A percentile compares a stretch with the other conserved stretches of the same genome.
Conservation (phyloP, 2,113 vertebrate genomes). For the Nyctereutes procyonoides region DNA sequence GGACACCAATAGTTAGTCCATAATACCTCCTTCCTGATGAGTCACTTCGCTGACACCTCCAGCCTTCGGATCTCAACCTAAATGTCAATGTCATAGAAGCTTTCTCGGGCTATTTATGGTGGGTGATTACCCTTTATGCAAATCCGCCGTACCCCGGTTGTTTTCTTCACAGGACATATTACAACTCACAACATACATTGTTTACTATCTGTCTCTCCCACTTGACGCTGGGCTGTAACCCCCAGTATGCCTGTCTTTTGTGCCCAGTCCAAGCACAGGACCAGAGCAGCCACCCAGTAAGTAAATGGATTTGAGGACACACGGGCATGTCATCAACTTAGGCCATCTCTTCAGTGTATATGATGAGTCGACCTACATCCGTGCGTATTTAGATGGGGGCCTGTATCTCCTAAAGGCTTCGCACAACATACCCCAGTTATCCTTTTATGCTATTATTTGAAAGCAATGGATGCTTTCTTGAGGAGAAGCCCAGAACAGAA, state of each 20-base stretch:
- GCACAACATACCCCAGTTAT: background rate
- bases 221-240: background rate
- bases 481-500: conserved; percentile 5
- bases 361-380: background rate
- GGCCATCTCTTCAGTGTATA: background rate
- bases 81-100: background rate
- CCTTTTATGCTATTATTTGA: background rate
- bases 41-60: background rate
- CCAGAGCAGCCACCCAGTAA: background rate
- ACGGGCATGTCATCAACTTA: background rate
- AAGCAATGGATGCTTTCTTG: background rate
- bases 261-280: background rate
- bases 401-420: background rate
- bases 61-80: background rate
- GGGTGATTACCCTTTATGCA: background rate
- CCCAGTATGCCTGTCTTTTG: background rate
- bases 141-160: background rate
- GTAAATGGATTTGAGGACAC: background rate
- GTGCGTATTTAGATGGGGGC: background rate
- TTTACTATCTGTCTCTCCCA: background rate
- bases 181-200: background rate
- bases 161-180: background rate
- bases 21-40: background rate
- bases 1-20: background rate
- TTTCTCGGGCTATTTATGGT: background rate